A percentile compares a stretch with the other conserved stretches of the same genome.
phyloP scores from a whole-genome alignment of 2,113 vertebrate genomes.

The Hippocampus mohnikei region DNA sequence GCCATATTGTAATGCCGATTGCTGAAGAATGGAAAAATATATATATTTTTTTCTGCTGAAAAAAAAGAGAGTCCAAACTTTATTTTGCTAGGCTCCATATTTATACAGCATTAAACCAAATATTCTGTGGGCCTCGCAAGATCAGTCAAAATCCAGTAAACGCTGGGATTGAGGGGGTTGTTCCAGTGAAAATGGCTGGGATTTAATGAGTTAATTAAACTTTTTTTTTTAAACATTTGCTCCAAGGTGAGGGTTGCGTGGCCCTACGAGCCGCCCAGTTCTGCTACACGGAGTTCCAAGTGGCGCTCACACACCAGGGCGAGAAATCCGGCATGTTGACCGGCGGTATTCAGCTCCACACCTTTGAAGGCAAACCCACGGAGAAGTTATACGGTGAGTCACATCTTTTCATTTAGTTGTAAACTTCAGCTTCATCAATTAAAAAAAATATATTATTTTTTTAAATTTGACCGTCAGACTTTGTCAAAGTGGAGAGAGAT shows the following conservation, averaged over 20 bases:
- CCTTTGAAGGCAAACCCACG: slow-evolving; percentile 85
- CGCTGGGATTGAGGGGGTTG: too few species aligned
- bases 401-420: background rate
- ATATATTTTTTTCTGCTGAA: too few species aligned
- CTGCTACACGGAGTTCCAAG: slow-evolving; percentile 78
- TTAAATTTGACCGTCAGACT: slow-evolving; percentile 74
- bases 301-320: slow-evolving; percentile 88
- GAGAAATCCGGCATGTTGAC: slow-evolving; percentile 84
- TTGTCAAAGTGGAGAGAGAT: slow-evolving; percentile 90
- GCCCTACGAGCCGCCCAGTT: slow-evolving; percentile 82
- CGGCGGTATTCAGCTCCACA: slow-evolving; percentile 86
- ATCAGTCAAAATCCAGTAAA: too few species aligned
- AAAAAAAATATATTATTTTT: background rate
- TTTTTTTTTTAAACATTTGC: background rate
- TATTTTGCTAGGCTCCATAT: too few species aligned
- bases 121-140: too few species aligned
- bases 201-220: too few species aligned
- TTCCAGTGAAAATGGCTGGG: too few species aligned
- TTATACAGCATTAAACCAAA: too few species aligned
- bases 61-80: too few species aligned
- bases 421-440: background rate
- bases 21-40: too few species aligned
- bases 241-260: slow-evolving; percentile 90
- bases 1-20: too few species aligned
- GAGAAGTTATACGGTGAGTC: slow-evolving; percentile 92